Base-by-base conservation (phyloP, 2,888 invertebrate genomes). In the Platycnemis pennipes region DNA sequence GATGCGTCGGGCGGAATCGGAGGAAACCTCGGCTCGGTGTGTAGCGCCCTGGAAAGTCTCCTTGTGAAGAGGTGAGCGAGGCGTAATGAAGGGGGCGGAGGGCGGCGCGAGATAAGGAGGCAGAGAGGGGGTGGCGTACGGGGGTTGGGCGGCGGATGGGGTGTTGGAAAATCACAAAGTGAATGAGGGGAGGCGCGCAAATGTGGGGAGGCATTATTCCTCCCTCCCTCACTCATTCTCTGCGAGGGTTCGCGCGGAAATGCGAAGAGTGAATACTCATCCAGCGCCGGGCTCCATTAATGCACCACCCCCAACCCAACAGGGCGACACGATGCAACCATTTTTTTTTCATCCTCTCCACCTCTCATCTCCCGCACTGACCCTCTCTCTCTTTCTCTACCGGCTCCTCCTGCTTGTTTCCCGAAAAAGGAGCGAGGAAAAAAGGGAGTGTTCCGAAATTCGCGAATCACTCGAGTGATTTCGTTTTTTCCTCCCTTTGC, bases 331-430 rank as follows among this genome's bases (percentile, higher is more conserved):
- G 44, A 44, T 63, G 91, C 91, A 63, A 44, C 63, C 69, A 11
- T 44, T 91, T 91, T 44, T 63, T 91, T 95, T 94, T 56, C 94
- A 46, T 91, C 44, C 53, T 94, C 56, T 49, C 53, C 94, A 77
- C 94, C 91, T 63, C 94, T 37, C 94, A n/a, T 86, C 56, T 26
- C 56, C 45, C 46, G 31, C 26, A 31, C 31, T n/a, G 31, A 5
- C 94, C 31, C 13, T 85, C 63, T 77, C 91, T 53, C 94, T 69
- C 77, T 44, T 42, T 88, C 94, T 94, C 77, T 49, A 94, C 94
- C 69, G 8, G 3, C 86, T n/a, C 63, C 11, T 11, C 13, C 94
- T 94, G 94, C 89, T 63, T 94, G 44, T 53, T 94, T 94, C 94
- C 85, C 94, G 45, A 46, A 87, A 22, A 94, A 94, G 94, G 94